These are phyloP conservation scores for Digitonthophagus gazella DNA, from an alignment of 2,888 invertebrate genomes.

Conservation along the genomic window DNA sequence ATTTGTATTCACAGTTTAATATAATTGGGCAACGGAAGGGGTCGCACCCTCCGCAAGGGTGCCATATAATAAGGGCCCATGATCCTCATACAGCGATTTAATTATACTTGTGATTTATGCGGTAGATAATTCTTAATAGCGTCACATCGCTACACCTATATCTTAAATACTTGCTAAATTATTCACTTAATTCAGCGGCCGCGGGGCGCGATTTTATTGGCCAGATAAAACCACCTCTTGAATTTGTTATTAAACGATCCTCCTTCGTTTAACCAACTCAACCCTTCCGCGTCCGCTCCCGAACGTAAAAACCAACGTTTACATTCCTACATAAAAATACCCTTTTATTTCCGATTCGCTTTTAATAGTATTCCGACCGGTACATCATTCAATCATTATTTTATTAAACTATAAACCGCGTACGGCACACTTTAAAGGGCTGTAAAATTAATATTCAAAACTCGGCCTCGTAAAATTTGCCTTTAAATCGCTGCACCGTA, in stretches of 20 bases:
- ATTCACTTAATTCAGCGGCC: conserved; percentile 17
- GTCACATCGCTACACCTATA: conserved; percentile 41
- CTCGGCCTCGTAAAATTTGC: conserved; percentile 27
- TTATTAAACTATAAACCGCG: conserved; percentile 46
- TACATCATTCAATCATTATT: conserved; percentile 41
- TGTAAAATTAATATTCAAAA: conserved; percentile 47
- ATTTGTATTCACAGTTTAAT: conserved; percentile 48
- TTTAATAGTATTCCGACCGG: neutral
- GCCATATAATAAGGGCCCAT: conserved; percentile 46
- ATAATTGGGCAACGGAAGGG: conserved; percentile 39
- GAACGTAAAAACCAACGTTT: neutral
- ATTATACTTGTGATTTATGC: conserved; percentile 47
- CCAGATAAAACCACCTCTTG: neutral
- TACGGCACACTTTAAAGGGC: conserved; percentile 45
- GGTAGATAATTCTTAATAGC: conserved; percentile 46
- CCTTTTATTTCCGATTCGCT: neutral
- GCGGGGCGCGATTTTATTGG: neutral
- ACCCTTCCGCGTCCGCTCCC: neutral
- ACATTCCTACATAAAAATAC: neutral
- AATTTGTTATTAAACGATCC: conserved; percentile 7
- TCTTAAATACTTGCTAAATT: conserved; percentile 20
- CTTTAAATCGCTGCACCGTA: neutral
- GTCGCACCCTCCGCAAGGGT: conserved; percentile 36
- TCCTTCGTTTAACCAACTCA: neutral
- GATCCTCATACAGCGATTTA: conserved; percentile 45